These are phyloP conservation scores for Cavia aperea DNA, from an alignment of 2,113 vertebrate genomes.

Conservation along the genomic window DNA sequence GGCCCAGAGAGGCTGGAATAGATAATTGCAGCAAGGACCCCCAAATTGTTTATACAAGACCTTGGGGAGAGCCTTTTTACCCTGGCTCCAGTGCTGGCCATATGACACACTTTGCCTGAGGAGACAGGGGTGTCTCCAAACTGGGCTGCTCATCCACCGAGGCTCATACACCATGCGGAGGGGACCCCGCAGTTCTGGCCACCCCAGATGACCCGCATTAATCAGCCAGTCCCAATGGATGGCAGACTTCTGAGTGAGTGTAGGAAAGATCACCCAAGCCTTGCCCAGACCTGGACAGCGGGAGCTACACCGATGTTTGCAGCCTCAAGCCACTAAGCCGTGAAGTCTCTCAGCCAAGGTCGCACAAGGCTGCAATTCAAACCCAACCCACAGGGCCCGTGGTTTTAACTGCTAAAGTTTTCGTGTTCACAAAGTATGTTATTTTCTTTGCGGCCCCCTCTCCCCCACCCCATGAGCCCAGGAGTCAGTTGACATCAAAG, in stretches of 20 bases:
- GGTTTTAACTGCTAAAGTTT: neutral
- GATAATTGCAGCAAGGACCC: neutral
- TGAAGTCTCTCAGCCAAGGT: neutral
- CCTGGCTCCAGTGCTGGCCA: neutral
- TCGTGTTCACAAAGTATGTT: neutral
- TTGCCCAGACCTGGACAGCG: no score
- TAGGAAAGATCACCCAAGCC: neutral
- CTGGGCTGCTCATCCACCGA: neutral
- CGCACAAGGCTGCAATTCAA: neutral
- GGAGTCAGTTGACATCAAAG: neutral
- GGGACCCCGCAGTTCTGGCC: neutral
- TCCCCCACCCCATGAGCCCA: neutral
- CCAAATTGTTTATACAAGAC: fast-evolving
- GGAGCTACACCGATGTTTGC: neutral
- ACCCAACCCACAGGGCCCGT: neutral
- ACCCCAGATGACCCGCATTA: neutral
- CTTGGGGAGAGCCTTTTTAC: neutral
- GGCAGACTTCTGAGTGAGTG: neutral
- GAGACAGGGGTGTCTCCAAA: neutral
- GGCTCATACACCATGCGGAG: neutral
- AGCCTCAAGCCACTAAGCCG: neutral
- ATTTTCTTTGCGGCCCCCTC: neutral
- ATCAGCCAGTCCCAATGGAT: neutral
- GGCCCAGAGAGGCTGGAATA: neutral
- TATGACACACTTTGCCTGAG: neutral